Evolutionary conservation across 2,888 invertebrate species (phyloP).

Genomic region (Heliconius charithonia): DNA sequence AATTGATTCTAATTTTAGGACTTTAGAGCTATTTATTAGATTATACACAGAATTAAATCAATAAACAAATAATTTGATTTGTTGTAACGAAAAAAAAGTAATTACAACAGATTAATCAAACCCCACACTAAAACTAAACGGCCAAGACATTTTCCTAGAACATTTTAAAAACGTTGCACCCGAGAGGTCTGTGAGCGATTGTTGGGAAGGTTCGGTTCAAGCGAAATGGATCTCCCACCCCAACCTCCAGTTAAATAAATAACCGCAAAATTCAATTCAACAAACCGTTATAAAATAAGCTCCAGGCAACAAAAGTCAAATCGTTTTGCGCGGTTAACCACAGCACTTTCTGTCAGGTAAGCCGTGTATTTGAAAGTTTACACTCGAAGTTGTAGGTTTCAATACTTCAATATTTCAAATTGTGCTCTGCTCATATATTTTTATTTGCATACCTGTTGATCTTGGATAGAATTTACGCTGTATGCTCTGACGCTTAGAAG

Average conservation of each 20-base stretch:
- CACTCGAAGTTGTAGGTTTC: conserved; percentile 65
- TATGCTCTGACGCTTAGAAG: conserved; percentile 53
- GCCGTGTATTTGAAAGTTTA: conserved; percentile 77
- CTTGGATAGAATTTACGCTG: conserved; percentile 50
- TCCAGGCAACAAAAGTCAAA: conserved; percentile 79
- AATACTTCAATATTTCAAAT: conserved; percentile 69
- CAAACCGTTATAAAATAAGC: conserved; percentile 82
- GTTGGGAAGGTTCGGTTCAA: conserved; percentile 32
- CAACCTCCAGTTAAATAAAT: conserved; percentile 78
- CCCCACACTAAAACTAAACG: not conserved
- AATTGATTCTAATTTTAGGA: not conserved
- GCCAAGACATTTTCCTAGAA: conserved; percentile 1
- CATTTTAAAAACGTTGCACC: conserved; percentile 27
- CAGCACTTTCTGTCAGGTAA: conserved; percentile 76
- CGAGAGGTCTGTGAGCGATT: conserved; percentile 28
- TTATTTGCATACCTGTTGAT: conserved; percentile 71
- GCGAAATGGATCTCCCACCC: conserved; percentile 53
- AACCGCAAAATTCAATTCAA: conserved; percentile 83
- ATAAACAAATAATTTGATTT: not conserved
- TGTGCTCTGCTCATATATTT: conserved; percentile 56
- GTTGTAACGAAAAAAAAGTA: not conserved
- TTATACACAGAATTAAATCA: not conserved
- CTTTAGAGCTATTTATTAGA: not conserved
- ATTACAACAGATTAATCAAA: conserved; percentile 10
- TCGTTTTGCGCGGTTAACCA: conserved; percentile 81